These are phyloP conservation scores for Micronisus gabar DNA, from an alignment of 2,113 vertebrate species.

Conservation along the genomic window DNA sequence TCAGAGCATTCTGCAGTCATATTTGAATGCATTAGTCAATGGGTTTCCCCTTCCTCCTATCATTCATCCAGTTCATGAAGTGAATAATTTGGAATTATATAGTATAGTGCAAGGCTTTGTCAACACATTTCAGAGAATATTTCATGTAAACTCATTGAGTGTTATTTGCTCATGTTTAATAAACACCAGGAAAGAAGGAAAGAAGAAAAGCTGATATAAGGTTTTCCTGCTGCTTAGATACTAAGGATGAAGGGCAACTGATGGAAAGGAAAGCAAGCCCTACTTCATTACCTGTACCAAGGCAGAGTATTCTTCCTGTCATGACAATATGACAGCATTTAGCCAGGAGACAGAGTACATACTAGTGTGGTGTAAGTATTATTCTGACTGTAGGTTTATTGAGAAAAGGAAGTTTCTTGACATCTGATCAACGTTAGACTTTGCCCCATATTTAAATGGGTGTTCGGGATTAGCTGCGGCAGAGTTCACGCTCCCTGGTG, in stretches of 20 bases:
- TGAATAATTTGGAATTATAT: slow-evolving; percentile 21
- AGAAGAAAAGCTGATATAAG: not conserved
- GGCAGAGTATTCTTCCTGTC: not conserved
- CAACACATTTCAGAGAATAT: not conserved
- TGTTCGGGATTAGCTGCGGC: not conserved
- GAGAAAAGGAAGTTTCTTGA: not conserved
- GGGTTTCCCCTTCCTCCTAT: not conserved
- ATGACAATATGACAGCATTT: not conserved
- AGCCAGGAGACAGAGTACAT: not conserved
- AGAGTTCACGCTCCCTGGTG: not conserved
- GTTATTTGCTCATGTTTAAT: not conserved
- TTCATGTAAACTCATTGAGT: not conserved
- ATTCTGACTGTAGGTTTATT: not conserved
- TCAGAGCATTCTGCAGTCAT: not conserved
- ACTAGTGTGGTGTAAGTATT: fast-evolving
- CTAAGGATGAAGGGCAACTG: not conserved
- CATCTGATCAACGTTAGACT: not conserved
- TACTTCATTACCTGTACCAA: not conserved
- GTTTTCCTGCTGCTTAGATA: not conserved
- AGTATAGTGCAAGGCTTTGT: not conserved
- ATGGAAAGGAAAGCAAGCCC: not conserved
- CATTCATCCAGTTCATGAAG: not conserved
- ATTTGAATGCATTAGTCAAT: slow-evolving; percentile 6
- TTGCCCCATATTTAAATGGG: not conserved
- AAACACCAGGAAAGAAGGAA: not conserved